These are phyloP conservation scores for Zaprionus lachaisei DNA, from an alignment of 1,140 invertebrate genomes.

Conservation along the genomic window DNA sequence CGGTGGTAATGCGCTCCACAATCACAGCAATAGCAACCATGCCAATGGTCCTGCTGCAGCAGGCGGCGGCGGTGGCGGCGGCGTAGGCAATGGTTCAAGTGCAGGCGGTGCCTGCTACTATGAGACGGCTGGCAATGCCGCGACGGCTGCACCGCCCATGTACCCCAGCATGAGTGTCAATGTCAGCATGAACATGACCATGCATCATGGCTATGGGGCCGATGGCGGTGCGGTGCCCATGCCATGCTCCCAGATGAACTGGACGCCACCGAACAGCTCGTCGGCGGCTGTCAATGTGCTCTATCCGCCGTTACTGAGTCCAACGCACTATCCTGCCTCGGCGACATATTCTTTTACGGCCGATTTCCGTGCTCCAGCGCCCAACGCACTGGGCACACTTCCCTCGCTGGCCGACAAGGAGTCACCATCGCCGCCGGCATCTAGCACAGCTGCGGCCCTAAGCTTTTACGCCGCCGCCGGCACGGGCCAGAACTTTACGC, in stretches of 20 bases:
- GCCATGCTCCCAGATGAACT: conserved; percentile 89
- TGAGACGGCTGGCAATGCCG: conserved; percentile 44
- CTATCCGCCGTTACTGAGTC: conserved; percentile 87
- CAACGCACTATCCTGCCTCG: conserved; percentile 87
- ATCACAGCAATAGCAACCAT: conserved; percentile 34
- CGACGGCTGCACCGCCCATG: conserved; percentile 85
- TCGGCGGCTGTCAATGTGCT: conserved; percentile 87
- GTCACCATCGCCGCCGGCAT: conserved; percentile 66
- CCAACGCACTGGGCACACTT: conserved; percentile 46
- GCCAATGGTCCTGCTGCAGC: conserved; percentile 29
- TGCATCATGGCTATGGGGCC: conserved; percentile 92
- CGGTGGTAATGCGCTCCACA: conserved; percentile 69
- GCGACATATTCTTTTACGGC: conserved; percentile 92
- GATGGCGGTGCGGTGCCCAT: conserved; percentile 85
- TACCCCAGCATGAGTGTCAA: conserved; percentile 97
- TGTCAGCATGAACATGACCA: conserved; percentile 99
- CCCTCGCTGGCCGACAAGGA: conserved; percentile 67
- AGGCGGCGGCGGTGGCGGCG: not conserved
- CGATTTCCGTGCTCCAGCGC: conserved; percentile 88
- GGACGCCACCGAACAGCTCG: conserved; percentile 86
- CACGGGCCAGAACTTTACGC: conserved; percentile 66
- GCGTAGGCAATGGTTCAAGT: conserved; percentile 18
- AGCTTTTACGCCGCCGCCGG: conserved; percentile 56
- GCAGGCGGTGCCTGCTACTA: conserved; percentile 65
- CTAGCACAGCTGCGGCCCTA: conserved; percentile 50